These are phyloP conservation scores for Agrenia bidenticulata DNA, from an alignment of 2,888 invertebrate genomes.

Conservation along the genomic window DNA sequence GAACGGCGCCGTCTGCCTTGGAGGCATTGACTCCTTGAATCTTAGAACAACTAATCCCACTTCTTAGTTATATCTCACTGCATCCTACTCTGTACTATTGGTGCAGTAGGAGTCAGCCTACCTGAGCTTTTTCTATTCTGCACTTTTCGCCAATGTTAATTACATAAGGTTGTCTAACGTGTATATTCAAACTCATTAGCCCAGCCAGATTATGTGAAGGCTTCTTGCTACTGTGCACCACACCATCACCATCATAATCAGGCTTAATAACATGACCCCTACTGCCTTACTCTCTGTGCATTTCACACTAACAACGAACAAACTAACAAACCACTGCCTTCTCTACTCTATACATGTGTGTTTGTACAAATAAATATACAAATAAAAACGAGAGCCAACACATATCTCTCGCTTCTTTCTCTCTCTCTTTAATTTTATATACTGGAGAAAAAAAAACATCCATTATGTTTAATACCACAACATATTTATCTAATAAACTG, in stretches of 20 bases:
- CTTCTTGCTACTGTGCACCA: conserved; percentile 50
- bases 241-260: conserved; percentile 19
- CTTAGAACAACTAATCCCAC: conserved; percentile 18
- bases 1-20: conserved; percentile 53
- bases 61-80: too few species aligned
- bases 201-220: conserved; percentile 50
- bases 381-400: too few species aligned
- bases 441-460: too few species aligned
- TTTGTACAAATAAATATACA: too few species aligned
- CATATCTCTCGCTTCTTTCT: too few species aligned
- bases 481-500: conserved; percentile 16
- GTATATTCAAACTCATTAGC: conserved; percentile 53
- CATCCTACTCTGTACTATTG: not conserved
- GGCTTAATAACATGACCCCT: too few species aligned
- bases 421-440: too few species aligned
- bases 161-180: conserved; percentile 48
- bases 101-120: not conserved
- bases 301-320: not conserved
- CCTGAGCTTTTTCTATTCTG: conserved; percentile 29
- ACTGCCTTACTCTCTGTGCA: conserved; percentile 3
- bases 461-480: conserved; percentile 1
- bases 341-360: too few species aligned
- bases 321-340: too few species aligned
- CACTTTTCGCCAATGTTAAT: conserved; percentile 53
- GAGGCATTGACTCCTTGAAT: conserved; percentile 44